These are phyloP conservation scores for Sinonovacula constricta DNA, from an alignment of 1,140 invertebrate genomes.

Conservation along the genomic window DNA sequence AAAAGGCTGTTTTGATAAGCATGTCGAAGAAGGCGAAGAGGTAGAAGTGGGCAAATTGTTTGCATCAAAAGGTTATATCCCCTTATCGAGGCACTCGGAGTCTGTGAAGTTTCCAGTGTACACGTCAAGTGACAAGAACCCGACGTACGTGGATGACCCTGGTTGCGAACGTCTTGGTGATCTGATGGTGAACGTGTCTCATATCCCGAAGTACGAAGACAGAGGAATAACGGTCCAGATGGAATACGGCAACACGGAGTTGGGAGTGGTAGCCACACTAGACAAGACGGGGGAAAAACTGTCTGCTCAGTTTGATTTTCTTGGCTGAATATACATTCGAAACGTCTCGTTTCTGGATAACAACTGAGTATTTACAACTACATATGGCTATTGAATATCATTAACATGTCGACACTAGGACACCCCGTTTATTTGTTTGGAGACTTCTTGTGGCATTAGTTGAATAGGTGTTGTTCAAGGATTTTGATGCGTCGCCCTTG, in stretches of 20 bases:
- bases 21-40: slow-evolving; percentile 48
- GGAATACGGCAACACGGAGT: slow-evolving; percentile 56
- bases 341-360: no score
- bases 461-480: no score
- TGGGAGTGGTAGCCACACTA: slow-evolving; percentile 48
- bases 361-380: no score
- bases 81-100: background rate
- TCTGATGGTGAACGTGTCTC: slow-evolving; percentile 43
- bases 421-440: no score
- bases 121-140: slow-evolving; percentile 7
- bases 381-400: no score
- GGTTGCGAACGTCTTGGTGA: slow-evolving; percentile 42
- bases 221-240: slow-evolving; percentile 46
- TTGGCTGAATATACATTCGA: no score
- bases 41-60: slow-evolving; percentile 16
- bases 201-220: slow-evolving; percentile 16
- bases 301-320: slow-evolving; percentile 55
- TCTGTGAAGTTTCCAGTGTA: slow-evolving; percentile 6
- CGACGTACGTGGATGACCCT: slow-evolving; percentile 30
- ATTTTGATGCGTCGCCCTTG: no score
- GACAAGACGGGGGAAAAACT: slow-evolving; percentile 23
- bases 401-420: no score
- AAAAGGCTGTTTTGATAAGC: slow-evolving; percentile 51
- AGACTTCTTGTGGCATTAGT: no score
- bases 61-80: slow-evolving; percentile 20